Evolutionary conservation across 2,888 invertebrate species (phyloP), one percentile per base, ranked within the genome.

Genomic region (Acrobasis consociella): DNA sequence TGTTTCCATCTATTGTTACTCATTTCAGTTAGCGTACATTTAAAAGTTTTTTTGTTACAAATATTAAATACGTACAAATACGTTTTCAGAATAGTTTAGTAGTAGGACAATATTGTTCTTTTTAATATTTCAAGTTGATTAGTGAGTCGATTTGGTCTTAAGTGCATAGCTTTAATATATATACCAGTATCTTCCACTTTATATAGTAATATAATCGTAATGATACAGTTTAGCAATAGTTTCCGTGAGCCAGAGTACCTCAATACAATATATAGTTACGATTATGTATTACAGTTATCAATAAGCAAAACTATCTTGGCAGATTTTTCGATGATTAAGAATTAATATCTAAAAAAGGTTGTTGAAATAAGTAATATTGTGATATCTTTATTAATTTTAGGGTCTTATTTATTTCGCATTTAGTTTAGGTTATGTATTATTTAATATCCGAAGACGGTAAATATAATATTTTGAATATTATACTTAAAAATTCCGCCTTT

Each of bases 91-190:
- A 53, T 38, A 37, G 37, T n/a, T 53, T n/a, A 53, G 37, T 31
- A 31, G 53, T 53, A 53, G 38, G n/a, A n/a, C 58, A 42, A 16
- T 50, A 52, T 22, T 52, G n/a, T 51, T 42, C 39, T 39, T 51
- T 49, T 56, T 59, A 61, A 46, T 16, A 37, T 60, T 39, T 52
- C 42, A 42, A 52, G 5, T 51, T 37, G 9, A 49, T 59, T 70
- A 67, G 65, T 73, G 77, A 75, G 83, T 89, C 89, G 91, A 84
- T 87, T 73, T 86, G 83, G 82, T 85, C 87, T 82, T 85, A 82
- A 82, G 78, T 77, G 81, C 82, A 87, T 91, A 91, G 91, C 91
- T 92, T 91, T 92, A 92, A 91, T 88, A 83, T 86, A 77, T 86
- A 88, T 80, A 81, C 75, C 90, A 89, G 86, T 90, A 90, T 91